These are phyloP conservation scores for Leptinotarsa juncta DNA, from an alignment of 2,888 invertebrate genomes.

Conservation along the genomic window DNA sequence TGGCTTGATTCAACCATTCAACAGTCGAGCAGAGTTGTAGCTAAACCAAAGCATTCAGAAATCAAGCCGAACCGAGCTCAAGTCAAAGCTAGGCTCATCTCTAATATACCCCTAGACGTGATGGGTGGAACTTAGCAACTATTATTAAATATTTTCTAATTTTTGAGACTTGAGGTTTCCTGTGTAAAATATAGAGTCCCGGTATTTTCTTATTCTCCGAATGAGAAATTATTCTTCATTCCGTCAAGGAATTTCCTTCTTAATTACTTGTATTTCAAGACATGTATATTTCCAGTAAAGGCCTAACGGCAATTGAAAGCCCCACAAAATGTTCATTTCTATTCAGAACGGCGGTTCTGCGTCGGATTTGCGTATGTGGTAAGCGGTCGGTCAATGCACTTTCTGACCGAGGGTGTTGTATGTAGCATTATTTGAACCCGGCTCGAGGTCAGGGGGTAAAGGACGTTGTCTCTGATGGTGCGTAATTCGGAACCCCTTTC, in stretches of 20 bases:
- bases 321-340: constrained; percentile 1
- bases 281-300: neutral
- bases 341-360: constrained; percentile 8
- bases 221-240: too few species aligned
- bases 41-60: too few species aligned
- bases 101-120: too few species aligned
- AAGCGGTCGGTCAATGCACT: constrained; percentile 9
- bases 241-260: neutral
- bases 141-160: too few species aligned
- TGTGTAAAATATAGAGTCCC: too few species aligned
- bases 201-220: too few species aligned
- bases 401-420: constrained; percentile 4
- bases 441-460: constrained; percentile 16
- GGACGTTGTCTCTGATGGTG: neutral
- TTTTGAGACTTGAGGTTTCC: too few species aligned
- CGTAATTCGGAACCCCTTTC: neutral
- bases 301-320: neutral
- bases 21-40: too few species aligned
- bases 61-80: too few species aligned
- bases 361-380: constrained; percentile 1
- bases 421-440: neutral
- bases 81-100: too few species aligned
- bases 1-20: too few species aligned
- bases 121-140: too few species aligned
- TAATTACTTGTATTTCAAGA: neutral